phyloP scores from a whole-genome alignment of 2,797 vertebrate species.

The Crenichthys baileyi region DNA sequence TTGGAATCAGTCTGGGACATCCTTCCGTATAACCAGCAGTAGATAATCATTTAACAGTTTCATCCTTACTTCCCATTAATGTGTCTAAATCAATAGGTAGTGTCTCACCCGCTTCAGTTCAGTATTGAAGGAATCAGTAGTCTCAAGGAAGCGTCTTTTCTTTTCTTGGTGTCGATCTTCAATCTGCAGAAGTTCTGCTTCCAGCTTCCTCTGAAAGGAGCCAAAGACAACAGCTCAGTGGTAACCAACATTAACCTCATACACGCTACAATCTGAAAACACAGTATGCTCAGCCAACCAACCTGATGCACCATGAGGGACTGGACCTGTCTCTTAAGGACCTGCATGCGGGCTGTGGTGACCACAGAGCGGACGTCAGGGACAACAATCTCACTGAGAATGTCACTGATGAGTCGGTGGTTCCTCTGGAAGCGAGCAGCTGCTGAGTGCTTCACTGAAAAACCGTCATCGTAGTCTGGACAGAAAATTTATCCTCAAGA shows the following conservation, averaged over 20 bases:
- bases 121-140: conserved; percentile 94
- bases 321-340: conserved; percentile 97
- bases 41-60: neutral
- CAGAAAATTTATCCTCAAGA: neutral
- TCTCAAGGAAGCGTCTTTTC: conserved; percentile 95
- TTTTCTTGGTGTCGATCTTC: conserved; percentile 97
- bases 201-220: conserved; percentile 89
- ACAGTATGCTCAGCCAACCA: neutral
- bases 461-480: conserved; percentile 89
- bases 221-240: neutral
- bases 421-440: conserved; percentile 97
- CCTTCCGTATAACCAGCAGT: neutral
- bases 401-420: conserved; percentile 97
- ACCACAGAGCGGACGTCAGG: conserved; percentile 96
- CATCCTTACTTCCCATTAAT: neutral
- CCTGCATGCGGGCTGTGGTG: conserved; percentile 97
- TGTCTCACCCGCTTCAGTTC: conserved; percentile 92
- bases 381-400: conserved; percentile 96
- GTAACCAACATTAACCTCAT: neutral
- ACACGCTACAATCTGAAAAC: neutral
- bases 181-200: conserved; percentile 96
- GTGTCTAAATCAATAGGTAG: neutral
- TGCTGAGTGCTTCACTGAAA: conserved; percentile 96
- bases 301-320: conserved; percentile 99
- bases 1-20: neutral